A percentile compares a stretch with the other conserved stretches of the same genome.
These are phyloP conservation scores for Dioctria rufipes DNA, from an alignment of 2,888 invertebrate species.

Conservation along the genomic window DNA sequence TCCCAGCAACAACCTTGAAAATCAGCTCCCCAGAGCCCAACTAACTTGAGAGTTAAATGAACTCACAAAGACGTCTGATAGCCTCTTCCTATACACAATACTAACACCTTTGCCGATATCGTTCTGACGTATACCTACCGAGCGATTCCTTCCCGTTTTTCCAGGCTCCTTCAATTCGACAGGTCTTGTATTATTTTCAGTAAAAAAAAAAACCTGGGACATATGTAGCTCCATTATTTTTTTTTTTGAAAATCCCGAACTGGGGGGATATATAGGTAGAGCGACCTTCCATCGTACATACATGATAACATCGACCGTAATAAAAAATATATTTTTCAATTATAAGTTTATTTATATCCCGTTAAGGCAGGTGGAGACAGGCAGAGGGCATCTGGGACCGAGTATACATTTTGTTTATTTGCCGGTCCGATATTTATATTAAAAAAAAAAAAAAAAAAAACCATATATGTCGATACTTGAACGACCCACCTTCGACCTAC, in stretches of 20 bases:
- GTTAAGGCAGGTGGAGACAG: constrained; percentile 8
- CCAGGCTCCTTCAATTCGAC: constrained; percentile 1
- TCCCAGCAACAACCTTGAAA: constrained; percentile 56
- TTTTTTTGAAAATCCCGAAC: not conserved
- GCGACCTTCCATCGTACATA: not conserved
- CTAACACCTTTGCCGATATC: constrained; percentile 22
- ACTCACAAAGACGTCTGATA: constrained; percentile 52
- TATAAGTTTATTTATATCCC: constrained; percentile 33
- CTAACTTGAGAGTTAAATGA: constrained; percentile 56
- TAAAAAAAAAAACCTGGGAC: not conserved
- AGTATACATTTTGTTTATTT: constrained; percentile 13
- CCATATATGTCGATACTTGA: not conserved
- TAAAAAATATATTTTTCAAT: constrained; percentile 47
- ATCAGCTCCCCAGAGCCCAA: constrained; percentile 33
- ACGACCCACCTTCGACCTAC: not conserved
- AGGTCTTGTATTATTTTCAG: not conserved
- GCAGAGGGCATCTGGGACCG: constrained; percentile 30
- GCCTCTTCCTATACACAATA: constrained; percentile 29
- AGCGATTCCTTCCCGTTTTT: not conserved
- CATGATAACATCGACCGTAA: not conserved
- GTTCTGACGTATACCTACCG: not conserved
- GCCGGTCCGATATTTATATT: not conserved
- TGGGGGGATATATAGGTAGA: not conserved
- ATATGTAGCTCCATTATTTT: not conserved
- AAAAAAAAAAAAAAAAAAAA: not conserved